Evolutionary conservation across 2,797 vertebrate genomes (phyloP).

Genomic region (Enteromius argenteus): DNA sequence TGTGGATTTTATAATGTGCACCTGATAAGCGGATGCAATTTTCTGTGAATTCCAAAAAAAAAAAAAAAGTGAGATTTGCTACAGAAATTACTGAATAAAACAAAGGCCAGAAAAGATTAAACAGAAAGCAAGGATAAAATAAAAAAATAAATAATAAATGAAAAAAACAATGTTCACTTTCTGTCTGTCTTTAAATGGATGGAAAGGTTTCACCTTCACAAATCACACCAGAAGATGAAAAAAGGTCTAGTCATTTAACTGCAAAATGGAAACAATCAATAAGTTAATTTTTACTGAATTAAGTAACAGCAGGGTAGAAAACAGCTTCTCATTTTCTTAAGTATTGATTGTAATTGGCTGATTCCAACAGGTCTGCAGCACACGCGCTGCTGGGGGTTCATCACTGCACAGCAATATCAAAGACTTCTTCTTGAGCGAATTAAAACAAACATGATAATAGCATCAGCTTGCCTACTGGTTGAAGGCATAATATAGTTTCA

Average conservation of each 20-base stretch:
- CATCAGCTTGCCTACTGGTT: conserved; percentile 18
- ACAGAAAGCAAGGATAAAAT: neutral
- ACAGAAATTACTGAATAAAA: neutral
- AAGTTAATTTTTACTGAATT: conserved; percentile 44
- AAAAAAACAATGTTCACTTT: neutral
- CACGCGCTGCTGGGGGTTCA: conserved; percentile 30
- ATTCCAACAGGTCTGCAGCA: conserved; percentile 28
- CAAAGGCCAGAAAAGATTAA: neutral
- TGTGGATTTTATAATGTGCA: conserved; percentile 16
- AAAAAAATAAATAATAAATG: neutral
- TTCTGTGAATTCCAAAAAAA: conserved; percentile 1
- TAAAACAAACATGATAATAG: conserved; percentile 37
- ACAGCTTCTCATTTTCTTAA: conserved; percentile 43
- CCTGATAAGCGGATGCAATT: conserved; percentile 28
- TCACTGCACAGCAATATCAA: conserved; percentile 11
- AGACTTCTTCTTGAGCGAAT: neutral
- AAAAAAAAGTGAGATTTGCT: neutral
- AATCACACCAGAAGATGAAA: neutral
- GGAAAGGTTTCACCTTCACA: neutral
- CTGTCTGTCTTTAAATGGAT: conserved; percentile 2
- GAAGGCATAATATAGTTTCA: neutral
- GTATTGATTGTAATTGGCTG: conserved; percentile 49
- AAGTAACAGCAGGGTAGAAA: conserved; percentile 41
- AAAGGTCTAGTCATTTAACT: conserved; percentile 14
- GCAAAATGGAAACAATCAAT: conserved; percentile 41